These are phyloP conservation scores for Lepidurus couesii DNA, from an alignment of 1,140 invertebrate species.

Conservation along the genomic window DNA sequence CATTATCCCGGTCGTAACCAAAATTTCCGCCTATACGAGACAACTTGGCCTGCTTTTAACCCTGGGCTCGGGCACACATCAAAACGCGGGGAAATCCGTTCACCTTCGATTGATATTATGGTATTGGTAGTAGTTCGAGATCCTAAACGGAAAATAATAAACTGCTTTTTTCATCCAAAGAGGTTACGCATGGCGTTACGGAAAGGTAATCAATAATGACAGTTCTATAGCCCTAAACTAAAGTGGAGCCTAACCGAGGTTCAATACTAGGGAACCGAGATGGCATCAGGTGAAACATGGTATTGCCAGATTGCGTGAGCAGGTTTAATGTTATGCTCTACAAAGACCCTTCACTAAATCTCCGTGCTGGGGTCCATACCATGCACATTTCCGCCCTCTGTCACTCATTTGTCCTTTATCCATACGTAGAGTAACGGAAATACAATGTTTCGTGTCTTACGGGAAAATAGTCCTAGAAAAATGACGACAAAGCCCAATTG, in stretches of 20 bases:
- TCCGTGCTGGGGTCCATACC: background rate
- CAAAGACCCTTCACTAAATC: background rate
- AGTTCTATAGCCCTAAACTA: constrained; percentile 9
- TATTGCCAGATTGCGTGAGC: background rate
- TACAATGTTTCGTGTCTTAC: background rate
- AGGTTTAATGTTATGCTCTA: background rate
- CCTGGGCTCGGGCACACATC: background rate
- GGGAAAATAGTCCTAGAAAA: background rate
- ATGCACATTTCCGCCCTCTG: background rate
- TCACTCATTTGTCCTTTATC: background rate
- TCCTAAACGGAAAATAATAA: background rate
- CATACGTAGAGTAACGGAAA: constrained; percentile 13
- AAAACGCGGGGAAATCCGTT: background rate
- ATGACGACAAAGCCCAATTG: background rate
- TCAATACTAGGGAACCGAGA: background rate
- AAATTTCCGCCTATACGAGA: background rate
- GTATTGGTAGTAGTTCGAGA: background rate
- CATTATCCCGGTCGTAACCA: background rate
- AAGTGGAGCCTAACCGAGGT: background rate
- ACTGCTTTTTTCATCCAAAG: no score
- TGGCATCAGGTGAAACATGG: constrained; percentile 3
- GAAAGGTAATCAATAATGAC: background rate
- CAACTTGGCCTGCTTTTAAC: background rate
- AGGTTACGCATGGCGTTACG: no score
- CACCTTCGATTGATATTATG: background rate